Evolutionary conservation across 2,113 vertebrate genomes (phyloP).

Genomic region (Galemys pyrenaicus): DNA sequence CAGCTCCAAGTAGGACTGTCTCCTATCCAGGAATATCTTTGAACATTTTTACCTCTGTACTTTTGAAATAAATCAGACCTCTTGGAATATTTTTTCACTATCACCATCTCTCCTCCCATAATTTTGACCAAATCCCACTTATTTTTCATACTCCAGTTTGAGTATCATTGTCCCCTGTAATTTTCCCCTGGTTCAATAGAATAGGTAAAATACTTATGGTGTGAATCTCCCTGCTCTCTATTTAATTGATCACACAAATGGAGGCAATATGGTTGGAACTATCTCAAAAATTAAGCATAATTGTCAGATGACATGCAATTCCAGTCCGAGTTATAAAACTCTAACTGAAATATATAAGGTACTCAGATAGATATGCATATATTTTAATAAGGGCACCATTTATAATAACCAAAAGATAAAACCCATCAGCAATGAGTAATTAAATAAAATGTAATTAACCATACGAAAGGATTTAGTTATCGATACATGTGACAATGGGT

Average conservation of each 20-base stretch:
- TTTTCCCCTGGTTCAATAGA: neutral
- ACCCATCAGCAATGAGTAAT: neutral
- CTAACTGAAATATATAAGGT: neutral
- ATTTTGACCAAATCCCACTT: neutral
- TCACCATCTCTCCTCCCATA: neutral
- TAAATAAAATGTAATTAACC: neutral
- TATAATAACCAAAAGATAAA: neutral
- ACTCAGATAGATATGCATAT: neutral
- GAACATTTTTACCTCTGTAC: neutral
- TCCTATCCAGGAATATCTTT: neutral
- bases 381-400: neutral
- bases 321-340: neutral
- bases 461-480: neutral
- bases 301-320: neutral
- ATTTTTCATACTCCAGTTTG: neutral
- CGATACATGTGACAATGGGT: neutral
- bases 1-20: neutral
- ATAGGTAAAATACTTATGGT: neutral
- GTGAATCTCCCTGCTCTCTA: neutral
- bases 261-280: neutral
- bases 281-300: neutral
- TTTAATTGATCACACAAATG: neutral
- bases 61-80: neutral
- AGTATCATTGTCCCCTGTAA: neutral
- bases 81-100: neutral